These are phyloP conservation scores for Tokudaia tokunoshimensis DNA, from an alignment of 2,797 vertebrate species.

Conservation along the genomic window DNA sequence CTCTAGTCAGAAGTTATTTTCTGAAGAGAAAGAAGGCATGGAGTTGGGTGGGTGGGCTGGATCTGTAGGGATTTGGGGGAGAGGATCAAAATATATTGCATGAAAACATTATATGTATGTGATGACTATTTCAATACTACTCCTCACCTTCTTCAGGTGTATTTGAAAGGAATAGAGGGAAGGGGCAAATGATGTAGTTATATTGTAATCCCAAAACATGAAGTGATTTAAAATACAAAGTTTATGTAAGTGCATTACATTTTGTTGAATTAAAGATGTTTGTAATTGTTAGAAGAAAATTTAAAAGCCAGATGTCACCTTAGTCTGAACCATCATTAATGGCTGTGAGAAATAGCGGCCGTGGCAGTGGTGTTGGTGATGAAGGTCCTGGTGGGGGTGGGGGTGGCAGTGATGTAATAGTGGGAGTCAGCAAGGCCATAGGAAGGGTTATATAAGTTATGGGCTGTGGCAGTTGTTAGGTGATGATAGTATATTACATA, in stretches of 20 bases:
- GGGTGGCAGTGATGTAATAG: not conserved
- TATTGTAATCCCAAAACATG: not conserved
- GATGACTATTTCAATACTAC: not conserved
- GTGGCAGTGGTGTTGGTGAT: not conserved
- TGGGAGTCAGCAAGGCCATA: accelerated
- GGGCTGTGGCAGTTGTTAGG: not conserved
- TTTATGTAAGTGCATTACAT: not conserved
- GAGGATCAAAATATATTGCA: not conserved
- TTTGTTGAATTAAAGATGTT: not conserved
- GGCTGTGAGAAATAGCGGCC: not conserved
- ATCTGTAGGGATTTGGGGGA: too few species aligned
- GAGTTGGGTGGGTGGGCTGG: too few species aligned
- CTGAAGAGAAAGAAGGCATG: not conserved
- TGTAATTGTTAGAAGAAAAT: not conserved
- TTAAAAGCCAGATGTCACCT: not conserved
- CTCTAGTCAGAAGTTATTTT: not conserved
- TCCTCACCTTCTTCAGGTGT: not conserved
- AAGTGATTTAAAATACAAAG: not conserved
- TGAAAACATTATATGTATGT: not conserved
- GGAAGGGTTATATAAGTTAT: not conserved
- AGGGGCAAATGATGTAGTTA: not conserved
- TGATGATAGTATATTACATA: not conserved
- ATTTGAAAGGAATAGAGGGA: not conserved
- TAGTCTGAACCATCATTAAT: not conserved
- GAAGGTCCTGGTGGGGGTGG: not conserved